A percentile compares a stretch with the other conserved stretches of the same genome.
These are phyloP conservation scores for Aphis gossypii DNA, from an alignment of 1,140 invertebrate species.

Conservation along the genomic window DNA sequence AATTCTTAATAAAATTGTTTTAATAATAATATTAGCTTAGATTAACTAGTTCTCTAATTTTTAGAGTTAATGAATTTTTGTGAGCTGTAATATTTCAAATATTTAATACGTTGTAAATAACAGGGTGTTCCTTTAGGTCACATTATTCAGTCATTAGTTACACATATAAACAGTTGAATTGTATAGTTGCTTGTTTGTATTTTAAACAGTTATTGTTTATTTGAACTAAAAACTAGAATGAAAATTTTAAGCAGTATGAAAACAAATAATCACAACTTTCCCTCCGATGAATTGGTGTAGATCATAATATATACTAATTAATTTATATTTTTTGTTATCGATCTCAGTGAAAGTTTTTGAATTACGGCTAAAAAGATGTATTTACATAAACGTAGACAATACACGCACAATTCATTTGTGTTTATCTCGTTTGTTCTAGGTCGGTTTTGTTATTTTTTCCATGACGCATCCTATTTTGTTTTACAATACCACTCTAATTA, in stretches of 20 bases:
- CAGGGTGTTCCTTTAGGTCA: not conserved
- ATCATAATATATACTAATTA: not conserved
- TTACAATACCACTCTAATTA: slow-evolving; percentile 45
- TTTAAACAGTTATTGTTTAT: not conserved
- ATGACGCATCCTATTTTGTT: slow-evolving; percentile 17
- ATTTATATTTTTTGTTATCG: not conserved
- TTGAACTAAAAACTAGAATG: not conserved
- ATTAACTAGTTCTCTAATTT: not conserved
- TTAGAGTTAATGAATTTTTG: not conserved
- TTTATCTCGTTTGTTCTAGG: slow-evolving; percentile 26
- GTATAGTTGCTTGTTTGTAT: not conserved
- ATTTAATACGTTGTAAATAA: not conserved
- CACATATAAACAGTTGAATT: not conserved
- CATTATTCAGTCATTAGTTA: not conserved
- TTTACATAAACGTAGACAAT: not conserved
- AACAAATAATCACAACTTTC: slow-evolving; percentile 40
- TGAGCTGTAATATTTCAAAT: not conserved
- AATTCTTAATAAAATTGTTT: not conserved
- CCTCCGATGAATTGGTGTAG: not conserved
- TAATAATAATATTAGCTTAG: not conserved
- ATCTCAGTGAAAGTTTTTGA: slow-evolving; percentile 12
- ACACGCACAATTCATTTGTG: not conserved
- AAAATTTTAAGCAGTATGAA: not conserved
- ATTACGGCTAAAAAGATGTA: not conserved
- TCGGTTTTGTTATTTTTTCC: slow-evolving; percentile 23